phyloP scores from a whole-genome alignment of 2,797 vertebrate species.

The Sciurus vulgaris region DNA sequence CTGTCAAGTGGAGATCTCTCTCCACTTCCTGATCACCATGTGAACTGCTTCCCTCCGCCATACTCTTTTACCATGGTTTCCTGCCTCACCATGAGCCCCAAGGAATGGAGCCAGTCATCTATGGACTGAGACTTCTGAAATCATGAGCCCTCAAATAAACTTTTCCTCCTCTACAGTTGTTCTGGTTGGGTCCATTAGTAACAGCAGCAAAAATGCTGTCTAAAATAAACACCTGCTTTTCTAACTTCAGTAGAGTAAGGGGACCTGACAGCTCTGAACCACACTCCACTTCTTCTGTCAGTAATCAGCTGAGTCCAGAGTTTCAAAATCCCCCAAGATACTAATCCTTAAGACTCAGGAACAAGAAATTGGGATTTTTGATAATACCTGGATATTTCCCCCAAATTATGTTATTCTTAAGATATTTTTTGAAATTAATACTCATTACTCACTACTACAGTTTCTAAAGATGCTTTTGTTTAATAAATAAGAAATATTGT shows the following conservation, averaged over 20 bases:
- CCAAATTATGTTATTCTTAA: not conserved
- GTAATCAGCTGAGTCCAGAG: not conserved
- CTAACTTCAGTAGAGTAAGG: not conserved
- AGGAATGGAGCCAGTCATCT: too few species aligned
- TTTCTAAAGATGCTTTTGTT: not conserved
- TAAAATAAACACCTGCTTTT: not conserved
- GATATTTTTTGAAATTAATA: slow-evolving; percentile 6
- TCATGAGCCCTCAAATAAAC: too few species aligned
- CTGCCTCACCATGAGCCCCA: too few species aligned
- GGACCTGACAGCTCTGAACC: not conserved
- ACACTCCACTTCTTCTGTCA: not conserved
- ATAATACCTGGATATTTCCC: not conserved
- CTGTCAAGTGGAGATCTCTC: too few species aligned
- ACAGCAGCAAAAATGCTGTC: too few species aligned
- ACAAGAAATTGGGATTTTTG: slow-evolving; percentile 10
- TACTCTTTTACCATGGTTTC: too few species aligned
- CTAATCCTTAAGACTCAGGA: not conserved
- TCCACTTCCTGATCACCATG: too few species aligned
- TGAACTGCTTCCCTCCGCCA: too few species aligned
- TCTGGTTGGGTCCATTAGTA: too few species aligned
- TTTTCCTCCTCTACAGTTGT: too few species aligned
- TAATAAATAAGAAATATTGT: slow-evolving; percentile 37
- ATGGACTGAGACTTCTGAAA: too few species aligned
- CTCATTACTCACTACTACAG: not conserved
- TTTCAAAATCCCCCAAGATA: slow-evolving; percentile 19